Percentiles rank a stretch among this genome's conserved stretches.
Conservation (phyloP, 2,888 invertebrate species). For the Chloroclystis v-ata region DNA sequence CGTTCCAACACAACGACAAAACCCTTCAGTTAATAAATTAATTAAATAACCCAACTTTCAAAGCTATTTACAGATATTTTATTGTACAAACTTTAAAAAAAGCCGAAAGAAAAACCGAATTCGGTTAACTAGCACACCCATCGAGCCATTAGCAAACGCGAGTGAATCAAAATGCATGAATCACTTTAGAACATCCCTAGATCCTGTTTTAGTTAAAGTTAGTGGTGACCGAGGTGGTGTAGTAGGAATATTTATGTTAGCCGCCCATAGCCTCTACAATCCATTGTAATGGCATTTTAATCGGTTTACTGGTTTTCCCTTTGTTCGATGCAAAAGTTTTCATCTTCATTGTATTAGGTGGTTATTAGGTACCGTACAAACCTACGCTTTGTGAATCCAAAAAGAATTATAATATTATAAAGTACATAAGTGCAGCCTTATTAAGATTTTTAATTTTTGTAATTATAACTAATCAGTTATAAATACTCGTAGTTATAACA, state of each 20-base stretch:
- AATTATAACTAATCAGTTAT: too few species aligned
- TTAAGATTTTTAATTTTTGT: too few species aligned
- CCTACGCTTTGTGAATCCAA: too few species aligned
- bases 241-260: slow-evolving; percentile 21
- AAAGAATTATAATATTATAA: too few species aligned
- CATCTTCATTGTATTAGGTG: background rate
- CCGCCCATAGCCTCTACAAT: slow-evolving; percentile 19
- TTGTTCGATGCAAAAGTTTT: slow-evolving; percentile 14
- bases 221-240: slow-evolving; percentile 12
- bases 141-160: slow-evolving; percentile 26
- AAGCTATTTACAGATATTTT: too few species aligned
- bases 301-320: slow-evolving; percentile 15
- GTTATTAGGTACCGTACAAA: too few species aligned
- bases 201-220: slow-evolving; percentile 21
- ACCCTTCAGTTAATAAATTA: too few species aligned
- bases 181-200: slow-evolving; percentile 21
- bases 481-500: too few species aligned
- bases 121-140: slow-evolving; percentile 16
- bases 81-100: background rate
- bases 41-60: too few species aligned
- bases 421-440: too few species aligned
- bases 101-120: background rate
- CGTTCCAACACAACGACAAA: too few species aligned
- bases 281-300: slow-evolving; percentile 21
- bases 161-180: slow-evolving; percentile 30